Conservation (phyloP, 2,113 vertebrate species). For the Haplochromis burtoni region DNA sequence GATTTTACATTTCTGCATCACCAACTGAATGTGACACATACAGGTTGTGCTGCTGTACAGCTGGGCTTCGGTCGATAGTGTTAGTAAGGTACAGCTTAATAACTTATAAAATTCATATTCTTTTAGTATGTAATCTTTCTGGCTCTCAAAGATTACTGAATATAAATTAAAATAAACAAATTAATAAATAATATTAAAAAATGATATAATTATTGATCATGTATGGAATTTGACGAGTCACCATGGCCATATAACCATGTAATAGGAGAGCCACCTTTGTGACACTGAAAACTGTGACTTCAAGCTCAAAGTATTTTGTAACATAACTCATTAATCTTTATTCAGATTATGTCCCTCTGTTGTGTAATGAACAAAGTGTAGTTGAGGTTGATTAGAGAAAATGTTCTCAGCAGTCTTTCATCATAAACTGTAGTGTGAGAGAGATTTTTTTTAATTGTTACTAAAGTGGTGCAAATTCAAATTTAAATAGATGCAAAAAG, state of each 20-base stretch:
- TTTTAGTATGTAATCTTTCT: neutral
- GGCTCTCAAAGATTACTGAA: neutral
- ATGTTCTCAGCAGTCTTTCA: neutral
- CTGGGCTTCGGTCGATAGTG: neutral
- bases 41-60: neutral
- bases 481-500: neutral
- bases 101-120: neutral
- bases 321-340: neutral
- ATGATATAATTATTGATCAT: fast-evolving
- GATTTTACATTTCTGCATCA: fast-evolving
- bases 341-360: fast-evolving
- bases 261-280: neutral
- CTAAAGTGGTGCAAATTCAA: neutral
- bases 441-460: fast-evolving
- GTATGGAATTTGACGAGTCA: neutral
- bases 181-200: neutral
- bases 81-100: neutral
- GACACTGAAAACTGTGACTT: neutral
- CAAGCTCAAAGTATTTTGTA: neutral
- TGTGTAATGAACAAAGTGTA: neutral
- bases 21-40: neutral
- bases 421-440: neutral
- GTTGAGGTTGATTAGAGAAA: neutral
- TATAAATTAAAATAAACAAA: neutral
- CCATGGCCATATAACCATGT: fast-evolving